phyloP scores from a whole-genome alignment of 2,888 invertebrate genomes.

The Ochropleura plecta region DNA sequence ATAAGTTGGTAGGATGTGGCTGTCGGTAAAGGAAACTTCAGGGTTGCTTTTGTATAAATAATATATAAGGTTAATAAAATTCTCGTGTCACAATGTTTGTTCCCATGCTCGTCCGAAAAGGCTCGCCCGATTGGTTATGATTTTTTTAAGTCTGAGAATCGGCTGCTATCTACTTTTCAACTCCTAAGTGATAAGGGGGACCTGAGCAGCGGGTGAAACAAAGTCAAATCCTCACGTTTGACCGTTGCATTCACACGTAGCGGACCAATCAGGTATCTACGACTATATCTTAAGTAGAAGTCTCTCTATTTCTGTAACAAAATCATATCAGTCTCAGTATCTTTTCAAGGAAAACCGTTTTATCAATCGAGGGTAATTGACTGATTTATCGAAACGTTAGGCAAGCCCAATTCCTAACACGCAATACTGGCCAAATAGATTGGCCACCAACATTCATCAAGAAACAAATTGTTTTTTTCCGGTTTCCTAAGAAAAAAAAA shows the following conservation, averaged over 20 bases:
- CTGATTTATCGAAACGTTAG: constrained; percentile 58
- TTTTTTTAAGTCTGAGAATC: too few species aligned
- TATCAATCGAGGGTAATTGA: constrained; percentile 60
- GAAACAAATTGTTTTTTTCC: constrained; percentile 12
- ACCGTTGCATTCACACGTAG: not conserved
- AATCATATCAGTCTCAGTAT: constrained; percentile 44
- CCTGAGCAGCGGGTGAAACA: too few species aligned
- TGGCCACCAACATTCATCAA: constrained; percentile 39
- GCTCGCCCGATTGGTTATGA: too few species aligned
- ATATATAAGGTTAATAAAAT: not conserved
- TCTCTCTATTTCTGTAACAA: constrained; percentile 33
- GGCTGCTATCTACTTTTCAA: too few species aligned
- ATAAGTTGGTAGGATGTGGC: constrained; percentile 13
- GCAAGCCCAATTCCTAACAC: constrained; percentile 43
- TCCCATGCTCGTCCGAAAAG: too few species aligned
- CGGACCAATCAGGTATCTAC: constrained; percentile 5
- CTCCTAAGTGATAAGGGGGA: too few species aligned
- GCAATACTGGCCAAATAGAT: constrained; percentile 46
- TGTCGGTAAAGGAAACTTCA: constrained; percentile 15
- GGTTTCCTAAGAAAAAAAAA: constrained; percentile 14
- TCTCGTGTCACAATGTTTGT: too few species aligned
- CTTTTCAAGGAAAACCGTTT: constrained; percentile 52
- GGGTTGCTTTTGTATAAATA: not conserved
- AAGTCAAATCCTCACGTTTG: not conserved
- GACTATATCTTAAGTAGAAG: not conserved